Base-by-base conservation (phyloP, 2,888 invertebrate genomes). In the Hirtodrosophila cameraria region DNA sequence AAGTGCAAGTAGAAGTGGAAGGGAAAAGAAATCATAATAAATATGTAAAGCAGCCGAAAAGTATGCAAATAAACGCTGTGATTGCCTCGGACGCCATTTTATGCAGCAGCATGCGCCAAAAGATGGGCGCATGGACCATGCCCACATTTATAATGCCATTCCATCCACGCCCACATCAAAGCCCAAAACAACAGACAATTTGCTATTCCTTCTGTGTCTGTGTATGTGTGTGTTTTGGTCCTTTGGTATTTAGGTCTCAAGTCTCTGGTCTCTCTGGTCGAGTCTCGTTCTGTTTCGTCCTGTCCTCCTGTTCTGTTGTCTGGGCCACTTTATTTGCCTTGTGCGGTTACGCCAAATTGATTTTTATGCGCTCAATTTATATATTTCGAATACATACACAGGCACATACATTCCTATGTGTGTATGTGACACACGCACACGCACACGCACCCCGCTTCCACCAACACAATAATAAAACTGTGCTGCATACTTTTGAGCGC, bases 311-410 rank as follows among this genome's bases (percentile, higher is more conserved):
- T n/a, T n/a, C 41, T 65, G 38, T 39, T 50, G 49, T 61, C 62
- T 62, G 59, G 43, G 46, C 58, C 62, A 61, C 64, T 78, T 76
- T 75, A 82, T 85, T 75, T 82, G 76, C 62, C 61, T 60, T 75
- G 57, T 83, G 81, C 83, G 86, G 84, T 86, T 71, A 81, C 81
- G 82, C 68, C 62, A 82, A 86, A 82, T 82, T 84, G 86, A 86
- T 82, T 82, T 82, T 86, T 82, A 86, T 82, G 78, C 73, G 63
- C 78, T 77, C 86, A 69, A 86, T 84, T 86, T 82, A 80, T 77
- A 68, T 66, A 64, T 82, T 73, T 74, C 43, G 11, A 9, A 16
- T 7, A 6, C 27, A 15, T 33, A 30, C 36, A 39, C 25, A 18
- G 39, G 16, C 31, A 20, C 7, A 31, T 7, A 13, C 4, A 12